phyloP scores from a whole-genome alignment of 2,797 vertebrate species.

The Syndactyla subalaris region DNA sequence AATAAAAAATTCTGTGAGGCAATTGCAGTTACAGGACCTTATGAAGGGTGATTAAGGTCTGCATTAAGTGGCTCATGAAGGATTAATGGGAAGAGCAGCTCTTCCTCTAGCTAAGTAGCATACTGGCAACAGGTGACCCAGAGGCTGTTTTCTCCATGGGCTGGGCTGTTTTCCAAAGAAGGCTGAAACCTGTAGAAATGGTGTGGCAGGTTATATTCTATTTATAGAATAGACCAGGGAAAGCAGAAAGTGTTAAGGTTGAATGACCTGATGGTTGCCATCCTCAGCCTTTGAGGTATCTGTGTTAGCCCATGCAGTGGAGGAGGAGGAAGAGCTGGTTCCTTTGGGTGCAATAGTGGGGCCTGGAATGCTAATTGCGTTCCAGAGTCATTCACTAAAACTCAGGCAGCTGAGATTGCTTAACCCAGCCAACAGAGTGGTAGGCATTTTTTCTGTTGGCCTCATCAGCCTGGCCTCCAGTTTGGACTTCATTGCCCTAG shows the following conservation, averaged over 20 bases:
- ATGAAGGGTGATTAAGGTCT: background rate
- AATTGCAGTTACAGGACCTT: background rate
- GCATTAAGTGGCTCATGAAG: background rate
- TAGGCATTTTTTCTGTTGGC: background rate
- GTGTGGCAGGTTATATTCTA: background rate
- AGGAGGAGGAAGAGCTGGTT: background rate
- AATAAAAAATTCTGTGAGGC: background rate
- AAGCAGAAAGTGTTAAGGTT: background rate
- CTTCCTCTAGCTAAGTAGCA: background rate
- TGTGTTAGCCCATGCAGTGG: background rate
- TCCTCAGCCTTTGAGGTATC: background rate
- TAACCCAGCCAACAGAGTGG: background rate
- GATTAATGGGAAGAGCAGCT: conserved; percentile 1
- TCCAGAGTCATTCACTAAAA: background rate
- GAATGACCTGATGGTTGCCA: background rate
- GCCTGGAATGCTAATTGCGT: background rate
- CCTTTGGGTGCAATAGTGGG: background rate
- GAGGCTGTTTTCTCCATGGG: background rate
- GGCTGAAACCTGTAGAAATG: background rate
- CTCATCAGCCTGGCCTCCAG: background rate
- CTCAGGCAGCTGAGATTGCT: background rate
- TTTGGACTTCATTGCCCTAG: background rate
- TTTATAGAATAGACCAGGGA: background rate
- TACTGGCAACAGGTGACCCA: background rate
- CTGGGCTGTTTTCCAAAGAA: background rate